Evolutionary conservation across 2,113 vertebrate species (phyloP).

Genomic region (Riparia riparia): DNA sequence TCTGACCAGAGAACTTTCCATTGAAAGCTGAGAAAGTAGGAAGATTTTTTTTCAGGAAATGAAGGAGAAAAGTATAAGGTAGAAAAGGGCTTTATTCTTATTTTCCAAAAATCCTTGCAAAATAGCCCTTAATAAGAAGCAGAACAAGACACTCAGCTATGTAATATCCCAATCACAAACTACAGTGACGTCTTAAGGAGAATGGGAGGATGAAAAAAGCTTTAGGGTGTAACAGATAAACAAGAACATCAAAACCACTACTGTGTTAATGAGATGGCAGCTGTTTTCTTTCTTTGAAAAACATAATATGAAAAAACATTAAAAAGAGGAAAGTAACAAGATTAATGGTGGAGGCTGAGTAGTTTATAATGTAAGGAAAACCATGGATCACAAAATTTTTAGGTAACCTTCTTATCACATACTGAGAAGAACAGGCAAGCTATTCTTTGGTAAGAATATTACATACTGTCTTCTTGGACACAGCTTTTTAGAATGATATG

Average conservation of each 20-base stretch:
- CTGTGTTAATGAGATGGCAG: constrained; percentile 2
- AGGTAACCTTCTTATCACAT: background rate
- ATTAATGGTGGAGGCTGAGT: background rate
- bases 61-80: background rate
- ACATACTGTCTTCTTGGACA: background rate
- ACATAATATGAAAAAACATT: background rate
- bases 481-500: background rate
- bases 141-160: constrained; percentile 18
- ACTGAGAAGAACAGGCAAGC: background rate
- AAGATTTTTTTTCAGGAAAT: background rate
- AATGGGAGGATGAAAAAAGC: background rate
- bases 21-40: background rate
- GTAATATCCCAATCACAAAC: constrained; percentile 17
- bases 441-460: background rate
- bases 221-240: constrained; percentile 10
- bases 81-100: constrained; percentile 3
- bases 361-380: background rate
- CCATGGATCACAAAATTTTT: background rate
- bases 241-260: constrained; percentile 19
- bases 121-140: constrained; percentile 34
- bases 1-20: background rate
- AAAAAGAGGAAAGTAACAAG: background rate
- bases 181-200: constrained; percentile 1
- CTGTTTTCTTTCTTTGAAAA: background rate
- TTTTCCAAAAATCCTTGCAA: constrained; percentile 21